These are phyloP conservation scores for Drosophila acutilabella DNA, from an alignment of 2,888 invertebrate genomes.

Conservation along the genomic window DNA sequence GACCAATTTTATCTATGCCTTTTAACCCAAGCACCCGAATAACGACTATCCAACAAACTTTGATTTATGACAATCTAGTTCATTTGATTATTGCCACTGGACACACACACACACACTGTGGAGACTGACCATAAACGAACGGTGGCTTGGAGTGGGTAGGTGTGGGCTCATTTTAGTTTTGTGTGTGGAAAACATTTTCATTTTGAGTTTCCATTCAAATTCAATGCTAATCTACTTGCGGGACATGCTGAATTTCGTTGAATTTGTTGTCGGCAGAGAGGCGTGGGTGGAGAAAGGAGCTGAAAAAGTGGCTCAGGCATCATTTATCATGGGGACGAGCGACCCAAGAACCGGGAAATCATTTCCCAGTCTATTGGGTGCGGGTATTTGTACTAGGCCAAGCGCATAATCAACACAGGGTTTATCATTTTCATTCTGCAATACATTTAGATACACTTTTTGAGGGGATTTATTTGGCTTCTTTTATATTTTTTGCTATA, in stretches of 20 bases:
- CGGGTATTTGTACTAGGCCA: conserved; percentile 54
- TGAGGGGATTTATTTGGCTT: conserved; percentile 11
- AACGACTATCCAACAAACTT: conserved; percentile 65
- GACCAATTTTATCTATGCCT: conserved; percentile 59
- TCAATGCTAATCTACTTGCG: conserved; percentile 77
- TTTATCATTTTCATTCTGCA: conserved; percentile 65
- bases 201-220: conserved; percentile 74
- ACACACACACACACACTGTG: conserved; percentile 2
- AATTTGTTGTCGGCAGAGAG: conserved; percentile 11
- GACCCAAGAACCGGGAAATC: conserved; percentile 46
- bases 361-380: conserved; percentile 40
- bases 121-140: conserved; percentile 23
- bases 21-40: conserved; percentile 41
- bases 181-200: conserved; percentile 66
- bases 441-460: conserved; percentile 48
- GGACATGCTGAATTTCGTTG: conserved; percentile 59
- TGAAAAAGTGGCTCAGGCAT: conserved; percentile 45
- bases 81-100: conserved; percentile 72
- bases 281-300: conserved; percentile 1
- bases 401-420: conserved; percentile 69
- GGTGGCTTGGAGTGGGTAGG: not conserved
- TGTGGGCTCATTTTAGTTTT: conserved; percentile 23
- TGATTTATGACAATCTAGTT: conserved; percentile 77
- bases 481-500: conserved; percentile 22
- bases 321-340: conserved; percentile 66